phyloP scores from a whole-genome alignment of 2,113 vertebrate species.

The Etheostoma cragini region DNA sequence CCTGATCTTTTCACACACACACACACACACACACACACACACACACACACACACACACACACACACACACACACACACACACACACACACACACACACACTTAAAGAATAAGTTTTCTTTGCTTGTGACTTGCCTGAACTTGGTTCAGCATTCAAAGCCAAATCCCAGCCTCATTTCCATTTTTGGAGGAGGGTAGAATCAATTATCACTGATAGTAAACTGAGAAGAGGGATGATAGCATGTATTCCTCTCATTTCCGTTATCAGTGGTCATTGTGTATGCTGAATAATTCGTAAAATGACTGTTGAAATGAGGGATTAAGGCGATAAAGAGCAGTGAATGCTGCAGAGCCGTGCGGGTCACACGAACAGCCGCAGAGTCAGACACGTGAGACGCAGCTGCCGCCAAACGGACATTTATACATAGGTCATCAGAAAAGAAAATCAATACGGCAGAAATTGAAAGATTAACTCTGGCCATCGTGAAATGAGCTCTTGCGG shows the following conservation, averaged over 20 bases:
- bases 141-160: slow-evolving; percentile 32
- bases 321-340: slow-evolving; percentile 55
- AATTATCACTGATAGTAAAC: slow-evolving; percentile 55
- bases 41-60: neutral
- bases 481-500: slow-evolving; percentile 39
- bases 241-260: slow-evolving; percentile 62
- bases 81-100: neutral
- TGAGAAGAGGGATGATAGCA: slow-evolving; percentile 32
- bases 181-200: slow-evolving; percentile 50
- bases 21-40: neutral
- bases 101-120: slow-evolving; percentile 13
- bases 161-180: slow-evolving; percentile 32
- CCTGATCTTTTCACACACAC: slow-evolving; percentile 55
- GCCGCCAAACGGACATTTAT: slow-evolving; percentile 49
- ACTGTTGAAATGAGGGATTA: slow-evolving; percentile 74
- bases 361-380: slow-evolving; percentile 46
- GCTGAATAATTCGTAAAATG: slow-evolving; percentile 61
- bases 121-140: slow-evolving; percentile 27
- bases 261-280: slow-evolving; percentile 55
- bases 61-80: neutral
- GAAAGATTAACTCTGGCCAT: slow-evolving; percentile 61
- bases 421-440: slow-evolving; percentile 56
- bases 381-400: slow-evolving; percentile 49
- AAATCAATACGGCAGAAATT: slow-evolving; percentile 62
- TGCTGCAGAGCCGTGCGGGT: slow-evolving; percentile 34